Evolutionary conservation across 2,888 invertebrate genomes (phyloP), one percentile per base, ranked within the genome.

Genomic region (Epirrita christyi): DNA sequence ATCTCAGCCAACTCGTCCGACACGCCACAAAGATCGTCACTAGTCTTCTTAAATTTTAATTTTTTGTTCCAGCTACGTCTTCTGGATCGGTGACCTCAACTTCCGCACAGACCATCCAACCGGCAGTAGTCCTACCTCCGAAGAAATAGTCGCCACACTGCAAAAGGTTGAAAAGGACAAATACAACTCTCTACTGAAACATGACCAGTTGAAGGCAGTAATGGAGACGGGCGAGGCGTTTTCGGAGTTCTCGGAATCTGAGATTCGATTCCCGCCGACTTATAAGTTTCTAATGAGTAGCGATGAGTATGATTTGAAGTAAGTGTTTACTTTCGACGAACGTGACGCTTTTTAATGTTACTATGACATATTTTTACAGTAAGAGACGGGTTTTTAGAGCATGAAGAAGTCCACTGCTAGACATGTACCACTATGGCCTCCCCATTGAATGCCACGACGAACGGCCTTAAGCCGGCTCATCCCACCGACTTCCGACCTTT

Each of bases 51-150:
- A 21, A 21, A 21, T 21, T 2, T 21, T 2, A 32, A 7, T 38
- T 1, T 47, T 6, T 11, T 64, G 44, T 92, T 92, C 57, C 79
- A 97, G 97, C 77, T 97, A 97, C 78, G 95, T 97, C 2, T 97
- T 98, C 85, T 98, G 97, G 97, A 94, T 97, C 72, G 98, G 98
- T 0, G 98, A 98, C 79, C 90, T 98, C 21, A 98, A 98, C 83
- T 98, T 98, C 80, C 95, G 98, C 0, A 91, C 96, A 6, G 88
- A 94, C 61, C 95, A 95, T 54, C 94, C 94, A 0, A 88, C 93
- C 34, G 93, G 93, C 6, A 88, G 86, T 62, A 93, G 94, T 15
- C 93, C 95, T 0, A 92, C 94, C 0, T 88, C 95, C 0, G 93
- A 94, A 50, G 95, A 95, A 63, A 96, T 98, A n/a, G 93, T 94